Percentiles rank a stretch among this genome's conserved stretches.
Conservation (phyloP, 2,113 vertebrate genomes). For the Leucopternis melanops region DNA sequence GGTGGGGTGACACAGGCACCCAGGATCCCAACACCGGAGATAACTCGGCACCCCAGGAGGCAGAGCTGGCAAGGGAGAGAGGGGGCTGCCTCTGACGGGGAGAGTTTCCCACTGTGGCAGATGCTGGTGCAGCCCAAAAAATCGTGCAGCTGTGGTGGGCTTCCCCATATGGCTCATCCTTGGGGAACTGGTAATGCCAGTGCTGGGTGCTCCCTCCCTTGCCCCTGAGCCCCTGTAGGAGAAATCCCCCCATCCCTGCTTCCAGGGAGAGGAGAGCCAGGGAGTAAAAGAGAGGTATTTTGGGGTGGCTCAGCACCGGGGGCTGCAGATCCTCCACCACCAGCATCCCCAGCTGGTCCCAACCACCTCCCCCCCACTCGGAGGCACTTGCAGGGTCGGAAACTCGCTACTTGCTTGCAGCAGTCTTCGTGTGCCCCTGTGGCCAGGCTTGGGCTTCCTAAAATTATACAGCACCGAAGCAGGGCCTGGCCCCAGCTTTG, state of each 20-base stretch:
- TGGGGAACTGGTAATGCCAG: neutral
- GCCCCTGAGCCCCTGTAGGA: fast-evolving
- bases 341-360: neutral
- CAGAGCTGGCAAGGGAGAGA: neutral
- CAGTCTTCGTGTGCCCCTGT: neutral
- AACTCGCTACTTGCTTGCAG: neutral
- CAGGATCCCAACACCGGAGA: neutral
- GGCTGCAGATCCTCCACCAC: neutral
- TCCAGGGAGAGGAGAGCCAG: neutral
- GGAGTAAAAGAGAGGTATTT: neutral
- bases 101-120: neutral
- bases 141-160: neutral
- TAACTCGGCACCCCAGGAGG: neutral
- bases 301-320: neutral
- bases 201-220: neutral
- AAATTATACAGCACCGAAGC: neutral
- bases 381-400: neutral
- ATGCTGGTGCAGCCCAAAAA: neutral
- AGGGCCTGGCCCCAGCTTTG: neutral
- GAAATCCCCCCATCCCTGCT: neutral
- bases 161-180: neutral
- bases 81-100: neutral
- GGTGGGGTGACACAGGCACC: constrained; percentile 50
- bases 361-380: neutral
- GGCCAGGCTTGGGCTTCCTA: neutral